Base-by-base conservation (phyloP, 2,113 vertebrate species). In the Urocynchramus pylzowi region DNA sequence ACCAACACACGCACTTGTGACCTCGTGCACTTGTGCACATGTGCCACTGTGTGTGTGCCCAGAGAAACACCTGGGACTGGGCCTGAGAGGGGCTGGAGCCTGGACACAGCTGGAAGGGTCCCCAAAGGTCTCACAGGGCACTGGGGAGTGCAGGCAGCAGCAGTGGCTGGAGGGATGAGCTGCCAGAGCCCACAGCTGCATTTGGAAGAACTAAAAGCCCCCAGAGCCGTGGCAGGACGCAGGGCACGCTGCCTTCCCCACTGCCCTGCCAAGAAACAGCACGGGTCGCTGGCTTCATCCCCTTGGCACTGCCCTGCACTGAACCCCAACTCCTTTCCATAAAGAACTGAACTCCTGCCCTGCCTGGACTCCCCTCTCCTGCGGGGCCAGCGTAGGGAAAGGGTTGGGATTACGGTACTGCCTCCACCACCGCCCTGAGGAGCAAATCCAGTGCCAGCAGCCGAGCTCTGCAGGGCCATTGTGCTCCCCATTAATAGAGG, bases 391-490 rank as follows among this genome's bases (percentile, higher is more conserved):
- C 2, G 56, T 3, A 12, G 78, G 74, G 54, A 35, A 31, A 15
- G 75, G 23, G 31, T 4, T 3, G 75, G n/a, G 59, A 28, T 65
- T 6, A 10, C 2, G 0, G 65, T 0, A 2, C 83, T 14, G 18
- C 50, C 17, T 45, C 80, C 2, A 17, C 50, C 2, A 8, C 42
- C 2, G 17, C 68, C 68, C 80, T 2, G n/a, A 5, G 16, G 59
- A 84, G 77, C 91, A 90, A 61, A 82, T 11, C 64, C 92, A 53
- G 73, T 9, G 10, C 71, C 53, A 30, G 79, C 68, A 77, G 87
- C 28, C 33, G 45, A 94, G 92, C 54, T 59, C 73, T 76, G 87
- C 86, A 69, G 73, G 33, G 94, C 93, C 93, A 95, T 97, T 96
- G 96, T 96, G 59, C 67, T 75, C n/a, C 35, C 87, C 28, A 45